phyloP scores from a whole-genome alignment of 2,888 invertebrate species.

The Harpalus rufipes region DNA sequence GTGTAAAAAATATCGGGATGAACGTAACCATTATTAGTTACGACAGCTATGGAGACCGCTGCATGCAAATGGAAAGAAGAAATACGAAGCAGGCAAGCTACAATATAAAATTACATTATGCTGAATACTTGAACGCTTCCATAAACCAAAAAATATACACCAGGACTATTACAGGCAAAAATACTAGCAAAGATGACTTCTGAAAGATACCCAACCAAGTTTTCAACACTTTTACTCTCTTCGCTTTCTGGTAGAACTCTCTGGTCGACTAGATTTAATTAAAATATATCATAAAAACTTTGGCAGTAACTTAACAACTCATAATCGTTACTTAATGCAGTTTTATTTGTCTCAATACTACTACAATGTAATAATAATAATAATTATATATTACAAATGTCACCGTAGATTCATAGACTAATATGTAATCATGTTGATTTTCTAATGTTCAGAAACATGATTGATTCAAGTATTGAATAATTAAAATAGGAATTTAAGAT shows the following conservation, averaged over 20 bases:
- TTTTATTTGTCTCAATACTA: slow-evolving; percentile 62
- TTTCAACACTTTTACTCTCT: not conserved
- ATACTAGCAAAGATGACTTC: slow-evolving; percentile 55
- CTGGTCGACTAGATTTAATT: slow-evolving; percentile 60
- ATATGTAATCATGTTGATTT: too few relatives aligned
- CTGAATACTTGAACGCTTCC: slow-evolving; percentile 37
- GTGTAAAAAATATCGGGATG: slow-evolving; percentile 54
- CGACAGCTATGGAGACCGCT: slow-evolving; percentile 51
- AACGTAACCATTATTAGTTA: slow-evolving; percentile 64
- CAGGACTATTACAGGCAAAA: slow-evolving; percentile 63
- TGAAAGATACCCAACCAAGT: not conserved
- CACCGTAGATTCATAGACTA: not conserved
- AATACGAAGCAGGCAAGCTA: slow-evolving; percentile 53
- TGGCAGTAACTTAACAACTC: slow-evolving; percentile 57
- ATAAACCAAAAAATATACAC: slow-evolving; percentile 64
- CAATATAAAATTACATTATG: slow-evolving; percentile 63
- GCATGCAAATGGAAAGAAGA: slow-evolving; percentile 63
- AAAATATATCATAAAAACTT: slow-evolving; percentile 67
- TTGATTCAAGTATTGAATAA: too few relatives aligned
- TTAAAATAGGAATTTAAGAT: too few relatives aligned
- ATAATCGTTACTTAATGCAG: slow-evolving; percentile 66
- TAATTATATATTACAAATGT: not conserved
- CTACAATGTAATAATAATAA: not conserved
- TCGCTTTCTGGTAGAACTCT: not conserved
- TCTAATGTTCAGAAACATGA: too few relatives aligned